Evolutionary conservation across 1,140 invertebrate genomes (phyloP).

Genomic region (Philaenus spumarius): DNA sequence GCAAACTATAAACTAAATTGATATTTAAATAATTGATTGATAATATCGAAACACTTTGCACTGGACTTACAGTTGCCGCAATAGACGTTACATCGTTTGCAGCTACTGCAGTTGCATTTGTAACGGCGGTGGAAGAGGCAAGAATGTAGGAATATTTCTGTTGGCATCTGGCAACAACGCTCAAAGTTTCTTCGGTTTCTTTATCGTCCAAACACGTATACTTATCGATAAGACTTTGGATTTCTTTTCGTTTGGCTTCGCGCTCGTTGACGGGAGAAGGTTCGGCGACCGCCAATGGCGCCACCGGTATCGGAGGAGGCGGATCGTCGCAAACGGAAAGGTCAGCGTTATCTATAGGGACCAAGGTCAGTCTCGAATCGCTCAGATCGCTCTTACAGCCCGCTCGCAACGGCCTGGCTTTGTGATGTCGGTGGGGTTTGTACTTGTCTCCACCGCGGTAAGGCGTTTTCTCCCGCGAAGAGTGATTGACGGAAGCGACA

Average conservation of each 20-base stretch:
- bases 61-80: conserved; percentile 15
- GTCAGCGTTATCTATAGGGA: conserved; percentile 10
- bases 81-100: not conserved
- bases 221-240: conserved; percentile 69
- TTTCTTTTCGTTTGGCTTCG: conserved; percentile 69
- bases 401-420: conserved; percentile 22
- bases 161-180: conserved; percentile 30
- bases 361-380: conserved; percentile 15
- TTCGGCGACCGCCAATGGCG: not conserved
- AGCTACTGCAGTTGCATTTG: not conserved
- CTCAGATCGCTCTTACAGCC: conserved; percentile 15
- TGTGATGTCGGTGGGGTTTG: conserved; percentile 22
- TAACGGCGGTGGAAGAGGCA: not conserved
- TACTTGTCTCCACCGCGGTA: conserved; percentile 37
- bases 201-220: conserved; percentile 62
- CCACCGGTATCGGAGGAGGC: too few relatives aligned
- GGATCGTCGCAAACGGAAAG: not conserved
- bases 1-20: too few relatives aligned
- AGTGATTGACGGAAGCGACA: conserved; percentile 30
- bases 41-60: too few relatives aligned
- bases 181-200: conserved; percentile 15
- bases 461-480: conserved; percentile 49
- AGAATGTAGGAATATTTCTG: conserved; percentile 32
- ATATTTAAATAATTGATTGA: too few relatives aligned
- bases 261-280: conserved; percentile 48